Evolutionary conservation across 2,113 vertebrate genomes (phyloP).

Genomic region (Periophthalmus modestus): DNA sequence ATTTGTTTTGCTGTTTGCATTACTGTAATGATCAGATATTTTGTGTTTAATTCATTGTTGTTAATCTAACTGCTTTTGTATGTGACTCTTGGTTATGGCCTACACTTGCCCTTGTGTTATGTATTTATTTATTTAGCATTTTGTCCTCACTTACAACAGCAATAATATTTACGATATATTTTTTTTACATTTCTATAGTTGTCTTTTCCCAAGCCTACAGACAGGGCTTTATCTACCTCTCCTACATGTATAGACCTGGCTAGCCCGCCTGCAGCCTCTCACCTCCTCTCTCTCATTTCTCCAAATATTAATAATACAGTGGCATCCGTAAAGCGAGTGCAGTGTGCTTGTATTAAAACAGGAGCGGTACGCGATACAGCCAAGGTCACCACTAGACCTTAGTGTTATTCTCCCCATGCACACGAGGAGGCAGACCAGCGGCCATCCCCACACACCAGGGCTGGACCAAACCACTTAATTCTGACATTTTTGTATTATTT

Average conservation of each 20-base stretch:
- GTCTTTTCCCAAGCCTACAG: slow-evolving; percentile 36
- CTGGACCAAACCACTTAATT: slow-evolving; percentile 39
- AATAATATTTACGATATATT: not conserved
- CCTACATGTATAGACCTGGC: slow-evolving; percentile 42
- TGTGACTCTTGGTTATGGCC: no score
- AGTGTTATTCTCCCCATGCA: slow-evolving; percentile 52
- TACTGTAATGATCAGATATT: no score
- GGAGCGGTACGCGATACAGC: slow-evolving; percentile 39
- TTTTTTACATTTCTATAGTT: slow-evolving; percentile 17
- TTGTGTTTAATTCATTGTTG: no score
- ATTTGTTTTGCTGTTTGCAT: no score
- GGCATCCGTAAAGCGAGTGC: slow-evolving; percentile 53
- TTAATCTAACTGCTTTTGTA: no score
- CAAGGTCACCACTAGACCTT: slow-evolving; percentile 67
- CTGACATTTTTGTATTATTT: slow-evolving; percentile 32
- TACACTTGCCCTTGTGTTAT: no score
- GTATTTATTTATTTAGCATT: no score
- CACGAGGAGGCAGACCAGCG: slow-evolving; percentile 16
- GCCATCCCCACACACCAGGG: slow-evolving; percentile 32
- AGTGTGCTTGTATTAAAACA: slow-evolving; percentile 64
- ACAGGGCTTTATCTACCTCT: slow-evolving; percentile 29
- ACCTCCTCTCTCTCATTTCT: slow-evolving; percentile 63
- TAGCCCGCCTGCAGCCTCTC: slow-evolving; percentile 40
- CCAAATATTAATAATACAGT: slow-evolving; percentile 72
- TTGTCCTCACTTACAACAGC: no score